A percentile compares a stretch with the other conserved stretches of the same genome.
phyloP scores from a whole-genome alignment of 2,888 invertebrate genomes.

The Lycia hirtaria region DNA sequence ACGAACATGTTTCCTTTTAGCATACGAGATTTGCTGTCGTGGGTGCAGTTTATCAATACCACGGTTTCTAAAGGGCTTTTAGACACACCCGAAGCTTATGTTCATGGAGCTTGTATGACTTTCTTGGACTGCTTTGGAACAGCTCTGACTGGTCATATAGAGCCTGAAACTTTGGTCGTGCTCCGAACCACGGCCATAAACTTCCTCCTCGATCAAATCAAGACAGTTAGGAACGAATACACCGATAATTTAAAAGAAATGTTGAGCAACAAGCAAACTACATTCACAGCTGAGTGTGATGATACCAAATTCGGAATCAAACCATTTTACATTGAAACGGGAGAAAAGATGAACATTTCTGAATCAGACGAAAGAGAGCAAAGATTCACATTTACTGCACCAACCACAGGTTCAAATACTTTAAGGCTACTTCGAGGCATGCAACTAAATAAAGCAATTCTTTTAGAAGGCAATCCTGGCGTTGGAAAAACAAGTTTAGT shows the following conservation, averaged over 20 bases:
- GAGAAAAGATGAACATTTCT: conserved; percentile 55
- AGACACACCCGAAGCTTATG: conserved; percentile 88
- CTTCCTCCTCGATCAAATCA: conserved; percentile 85
- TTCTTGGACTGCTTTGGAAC: conserved; percentile 96
- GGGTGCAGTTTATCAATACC: conserved; percentile 95
- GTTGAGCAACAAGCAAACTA: conserved; percentile 62
- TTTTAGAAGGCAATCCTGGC: conserved; percentile 98
- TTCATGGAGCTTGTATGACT: conserved; percentile 96
- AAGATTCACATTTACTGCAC: conserved; percentile 90
- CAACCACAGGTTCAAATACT: conserved; percentile 92
- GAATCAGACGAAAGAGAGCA: conserved; percentile 54
- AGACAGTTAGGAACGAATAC: conserved; percentile 66
- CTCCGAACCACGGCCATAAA: conserved; percentile 81
- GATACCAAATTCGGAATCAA: conserved; percentile 88
- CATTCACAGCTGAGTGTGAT: conserved; percentile 65
- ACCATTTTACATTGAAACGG: conserved; percentile 90
- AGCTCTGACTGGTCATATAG: conserved; percentile 90
- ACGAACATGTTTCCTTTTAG: conserved; percentile 93
- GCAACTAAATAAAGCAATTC: conserved; percentile 95
- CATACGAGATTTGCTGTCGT: conserved; percentile 95
- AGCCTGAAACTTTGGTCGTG: conserved; percentile 74
- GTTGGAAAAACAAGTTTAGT: conserved; percentile 99
- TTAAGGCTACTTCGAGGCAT: conserved; percentile 94
- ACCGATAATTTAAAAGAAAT: conserved; percentile 61
- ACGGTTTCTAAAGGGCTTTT: conserved; percentile 75